Conservation (phyloP, 2,888 invertebrate genomes). For the Ennomos fuscantarius region DNA sequence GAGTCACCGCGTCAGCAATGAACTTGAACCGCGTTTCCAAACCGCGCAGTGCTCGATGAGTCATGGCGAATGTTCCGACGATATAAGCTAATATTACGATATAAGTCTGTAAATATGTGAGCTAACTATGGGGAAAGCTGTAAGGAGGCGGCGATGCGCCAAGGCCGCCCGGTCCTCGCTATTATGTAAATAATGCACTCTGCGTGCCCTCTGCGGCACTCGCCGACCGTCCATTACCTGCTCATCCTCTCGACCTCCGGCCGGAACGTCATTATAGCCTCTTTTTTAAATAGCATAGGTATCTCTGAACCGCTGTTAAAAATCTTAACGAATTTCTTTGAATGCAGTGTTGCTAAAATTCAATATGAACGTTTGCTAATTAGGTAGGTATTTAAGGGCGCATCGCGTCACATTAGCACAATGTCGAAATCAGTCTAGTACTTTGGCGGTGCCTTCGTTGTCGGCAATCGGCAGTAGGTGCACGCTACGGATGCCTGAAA, state of each 20-base stretch:
- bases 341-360: neutral
- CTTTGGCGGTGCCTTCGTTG: slow-evolving; percentile 16
- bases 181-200: slow-evolving; percentile 75
- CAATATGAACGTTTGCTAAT: neutral
- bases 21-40: slow-evolving; percentile 54
- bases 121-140: slow-evolving; percentile 43
- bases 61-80: slow-evolving; percentile 45
- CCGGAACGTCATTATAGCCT: slow-evolving; percentile 17
- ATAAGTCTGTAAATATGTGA: slow-evolving; percentile 40
- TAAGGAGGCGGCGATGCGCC: slow-evolving; percentile 55
- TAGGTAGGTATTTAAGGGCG: slow-evolving; percentile 1
- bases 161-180: slow-evolving; percentile 72
- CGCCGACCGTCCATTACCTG: slow-evolving; percentile 45
- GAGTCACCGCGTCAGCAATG: slow-evolving; percentile 65
- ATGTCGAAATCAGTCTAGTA: slow-evolving; percentile 25
- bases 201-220: slow-evolving; percentile 49
- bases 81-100: slow-evolving; percentile 45
- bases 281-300: slow-evolving; percentile 15
- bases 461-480: slow-evolving; percentile 11
- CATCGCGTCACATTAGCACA: slow-evolving; percentile 24
- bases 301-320: neutral
- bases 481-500: slow-evolving; percentile 18
- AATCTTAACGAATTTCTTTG: too few species aligned
- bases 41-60: slow-evolving; percentile 43
- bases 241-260: slow-evolving; percentile 46